Percentiles rank a stretch among this genome's conserved stretches.
phyloP scores from a whole-genome alignment of 37 sponge, comb jelly and placozoan genomes.

The Chondrosia reniformis region DNA sequence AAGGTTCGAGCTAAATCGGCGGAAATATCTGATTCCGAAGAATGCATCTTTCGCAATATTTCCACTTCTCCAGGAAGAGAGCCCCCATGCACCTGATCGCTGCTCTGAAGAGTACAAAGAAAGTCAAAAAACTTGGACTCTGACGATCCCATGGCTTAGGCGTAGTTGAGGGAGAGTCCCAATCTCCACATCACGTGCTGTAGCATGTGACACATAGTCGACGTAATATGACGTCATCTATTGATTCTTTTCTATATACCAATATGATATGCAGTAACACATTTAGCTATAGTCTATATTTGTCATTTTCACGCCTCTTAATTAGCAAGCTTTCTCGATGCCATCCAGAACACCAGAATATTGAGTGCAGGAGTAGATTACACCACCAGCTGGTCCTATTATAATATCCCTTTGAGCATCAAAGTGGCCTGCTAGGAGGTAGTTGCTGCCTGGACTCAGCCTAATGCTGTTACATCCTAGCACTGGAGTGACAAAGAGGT shows the following conservation, averaged over 20 bases:
- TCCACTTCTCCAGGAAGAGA: constrained; percentile 1
- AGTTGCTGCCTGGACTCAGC: neutral
- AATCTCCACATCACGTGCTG: too few species aligned
- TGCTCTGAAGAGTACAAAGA: neutral
- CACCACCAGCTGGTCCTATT: neutral
- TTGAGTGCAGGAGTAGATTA: too few species aligned
- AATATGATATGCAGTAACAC: too few species aligned
- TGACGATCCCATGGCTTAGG: neutral
- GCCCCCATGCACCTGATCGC: neutral
- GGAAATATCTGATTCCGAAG: constrained; percentile 5
- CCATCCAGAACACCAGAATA: too few species aligned
- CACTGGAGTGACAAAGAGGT: neutral
- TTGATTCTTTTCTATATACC: too few species aligned
- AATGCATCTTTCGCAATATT: neutral
- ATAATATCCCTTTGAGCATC: neutral
- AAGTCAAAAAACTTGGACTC: constrained; percentile 10
- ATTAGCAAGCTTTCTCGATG: too few species aligned
- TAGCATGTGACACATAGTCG: too few species aligned
- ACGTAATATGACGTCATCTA: too few species aligned
- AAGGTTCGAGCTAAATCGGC: constrained; percentile 31
- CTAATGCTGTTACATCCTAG: neutral
- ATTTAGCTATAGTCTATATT: too few species aligned
- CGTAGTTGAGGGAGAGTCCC: too few species aligned
- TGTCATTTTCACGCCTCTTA: too few species aligned
- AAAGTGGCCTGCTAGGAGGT: neutral